Percentiles rank a stretch among this genome's conserved stretches.
Conservation (phyloP, 2,113 vertebrate species). For the Agelaius phoeniceus region DNA sequence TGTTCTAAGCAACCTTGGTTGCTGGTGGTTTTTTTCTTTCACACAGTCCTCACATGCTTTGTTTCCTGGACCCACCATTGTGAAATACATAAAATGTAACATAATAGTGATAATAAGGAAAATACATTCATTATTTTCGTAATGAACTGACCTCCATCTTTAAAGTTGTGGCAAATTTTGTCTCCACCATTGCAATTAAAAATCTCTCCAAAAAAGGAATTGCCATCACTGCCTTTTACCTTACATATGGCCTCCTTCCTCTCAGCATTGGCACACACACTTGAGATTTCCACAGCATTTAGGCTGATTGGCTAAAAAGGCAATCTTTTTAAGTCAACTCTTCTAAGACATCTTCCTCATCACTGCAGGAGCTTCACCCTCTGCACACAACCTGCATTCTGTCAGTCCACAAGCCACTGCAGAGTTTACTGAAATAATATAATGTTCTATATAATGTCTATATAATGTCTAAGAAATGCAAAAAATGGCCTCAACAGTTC, state of each 20-base stretch:
- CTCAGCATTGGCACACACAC: neutral
- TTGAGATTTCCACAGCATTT: neutral
- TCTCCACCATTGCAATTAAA: neutral
- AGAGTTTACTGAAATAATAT: neutral
- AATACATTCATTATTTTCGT: neutral
- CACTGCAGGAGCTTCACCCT: neutral
- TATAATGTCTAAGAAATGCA: neutral
- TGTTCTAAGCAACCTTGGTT: neutral
- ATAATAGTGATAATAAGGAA: no score
- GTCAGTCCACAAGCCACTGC: neutral
- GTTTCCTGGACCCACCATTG: neutral
- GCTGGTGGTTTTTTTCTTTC: neutral
- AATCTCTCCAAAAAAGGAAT: neutral
- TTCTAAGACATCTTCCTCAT: neutral
- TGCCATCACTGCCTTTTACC: neutral
- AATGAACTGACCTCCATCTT: neutral
- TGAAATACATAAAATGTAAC: neutral
- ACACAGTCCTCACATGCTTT: neutral
- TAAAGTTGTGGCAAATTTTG: neutral
- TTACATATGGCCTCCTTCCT: neutral
- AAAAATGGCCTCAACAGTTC: neutral
- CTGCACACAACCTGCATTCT: neutral
- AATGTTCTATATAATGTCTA: neutral
- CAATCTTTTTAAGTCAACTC: neutral
- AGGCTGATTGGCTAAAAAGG: neutral